Percentiles rank a stretch among this genome's conserved stretches.
phyloP scores from a whole-genome alignment of 1,140 invertebrate genomes.

The Popillia japonica region DNA sequence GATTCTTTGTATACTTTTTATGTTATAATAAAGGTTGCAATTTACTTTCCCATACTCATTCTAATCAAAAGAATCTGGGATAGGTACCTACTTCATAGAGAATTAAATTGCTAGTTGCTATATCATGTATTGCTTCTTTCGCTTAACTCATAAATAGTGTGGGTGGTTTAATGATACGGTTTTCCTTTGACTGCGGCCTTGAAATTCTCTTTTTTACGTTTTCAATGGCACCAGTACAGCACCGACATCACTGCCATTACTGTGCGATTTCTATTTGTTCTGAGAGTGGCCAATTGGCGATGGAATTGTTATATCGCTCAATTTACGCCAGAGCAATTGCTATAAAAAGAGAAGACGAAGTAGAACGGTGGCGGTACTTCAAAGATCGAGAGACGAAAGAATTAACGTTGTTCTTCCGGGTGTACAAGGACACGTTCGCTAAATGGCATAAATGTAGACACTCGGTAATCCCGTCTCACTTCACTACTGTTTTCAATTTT shows the following conservation, averaged over 20 bases:
- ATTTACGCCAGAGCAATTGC: slow-evolving; percentile 13
- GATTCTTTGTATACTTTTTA: too few species aligned
- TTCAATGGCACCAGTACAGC: slow-evolving; percentile 2
- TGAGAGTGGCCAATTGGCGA: slow-evolving; percentile 1
- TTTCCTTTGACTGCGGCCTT: neutral
- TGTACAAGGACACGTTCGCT: neutral
- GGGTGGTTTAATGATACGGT: neutral
- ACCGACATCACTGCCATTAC: slow-evolving; percentile 1
- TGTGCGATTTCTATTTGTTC: slow-evolving; percentile 20
- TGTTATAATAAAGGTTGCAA: too few species aligned
- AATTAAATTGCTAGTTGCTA: too few species aligned
- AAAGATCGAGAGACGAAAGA: slow-evolving; percentile 10
- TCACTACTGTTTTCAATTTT: neutral
- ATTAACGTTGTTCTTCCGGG: slow-evolving; percentile 26
- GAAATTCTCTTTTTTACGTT: slow-evolving; percentile 3
- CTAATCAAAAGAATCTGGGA: too few species aligned
- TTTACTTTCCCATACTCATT: too few species aligned
- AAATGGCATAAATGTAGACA: slow-evolving; percentile 17
- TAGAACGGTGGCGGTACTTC: slow-evolving; percentile 6
- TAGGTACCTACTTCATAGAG: too few species aligned
- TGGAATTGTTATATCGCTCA: slow-evolving; percentile 17
- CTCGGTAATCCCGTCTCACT: neutral
- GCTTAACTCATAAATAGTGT: neutral
- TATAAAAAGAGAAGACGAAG: neutral
- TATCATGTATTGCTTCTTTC: neutral